phyloP scores from a whole-genome alignment of 2,888 invertebrate genomes.

The Sesia apiformis region DNA sequence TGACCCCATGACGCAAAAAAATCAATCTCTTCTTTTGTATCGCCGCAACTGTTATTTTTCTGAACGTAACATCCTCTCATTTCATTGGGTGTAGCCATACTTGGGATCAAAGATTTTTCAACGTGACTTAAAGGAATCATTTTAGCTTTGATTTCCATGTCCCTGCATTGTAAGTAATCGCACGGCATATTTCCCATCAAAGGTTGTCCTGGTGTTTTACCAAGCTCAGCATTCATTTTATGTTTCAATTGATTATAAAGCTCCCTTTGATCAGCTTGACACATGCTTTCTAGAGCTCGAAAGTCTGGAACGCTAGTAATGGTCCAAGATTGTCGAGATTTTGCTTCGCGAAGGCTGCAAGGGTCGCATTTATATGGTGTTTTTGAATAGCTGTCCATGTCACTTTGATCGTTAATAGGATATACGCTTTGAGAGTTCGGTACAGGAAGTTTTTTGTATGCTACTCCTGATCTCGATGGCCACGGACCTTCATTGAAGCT shows the following conservation, averaged over 20 bases:
- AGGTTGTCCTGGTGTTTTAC: conserved; percentile 57
- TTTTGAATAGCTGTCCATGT: conserved; percentile 53
- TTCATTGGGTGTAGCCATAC: conserved; percentile 55
- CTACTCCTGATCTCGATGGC: conserved; percentile 48
- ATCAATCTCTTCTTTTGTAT: conserved; percentile 67
- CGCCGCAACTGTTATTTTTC: conserved; percentile 67
- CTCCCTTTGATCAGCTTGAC: conserved; percentile 59
- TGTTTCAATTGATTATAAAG: conserved; percentile 59
- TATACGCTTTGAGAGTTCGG: conserved; percentile 54
- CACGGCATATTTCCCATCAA: conserved; percentile 45
- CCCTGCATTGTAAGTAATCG: conserved; percentile 56
- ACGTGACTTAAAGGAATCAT: conserved; percentile 68
- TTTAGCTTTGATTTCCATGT: conserved; percentile 64
- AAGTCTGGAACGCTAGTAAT: conserved; percentile 63
- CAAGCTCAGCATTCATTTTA: conserved; percentile 64
- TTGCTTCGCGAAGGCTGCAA: conserved; percentile 52
- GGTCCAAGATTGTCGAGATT: conserved; percentile 68
- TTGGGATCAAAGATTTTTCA: conserved; percentile 62
- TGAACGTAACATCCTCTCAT: conserved; percentile 53
- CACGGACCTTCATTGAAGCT: conserved; percentile 55
- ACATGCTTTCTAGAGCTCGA: conserved; percentile 53
- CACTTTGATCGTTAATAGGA: conserved; percentile 51
- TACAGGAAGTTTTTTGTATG: conserved; percentile 58
- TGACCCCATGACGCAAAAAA: conserved; percentile 74
- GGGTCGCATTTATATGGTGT: conserved; percentile 57